A percentile compares a stretch with the other conserved stretches of the same genome.
These are phyloP conservation scores for Hyperoodon ampullatus DNA, from an alignment of 2,113 vertebrate species.

Conservation along the genomic window DNA sequence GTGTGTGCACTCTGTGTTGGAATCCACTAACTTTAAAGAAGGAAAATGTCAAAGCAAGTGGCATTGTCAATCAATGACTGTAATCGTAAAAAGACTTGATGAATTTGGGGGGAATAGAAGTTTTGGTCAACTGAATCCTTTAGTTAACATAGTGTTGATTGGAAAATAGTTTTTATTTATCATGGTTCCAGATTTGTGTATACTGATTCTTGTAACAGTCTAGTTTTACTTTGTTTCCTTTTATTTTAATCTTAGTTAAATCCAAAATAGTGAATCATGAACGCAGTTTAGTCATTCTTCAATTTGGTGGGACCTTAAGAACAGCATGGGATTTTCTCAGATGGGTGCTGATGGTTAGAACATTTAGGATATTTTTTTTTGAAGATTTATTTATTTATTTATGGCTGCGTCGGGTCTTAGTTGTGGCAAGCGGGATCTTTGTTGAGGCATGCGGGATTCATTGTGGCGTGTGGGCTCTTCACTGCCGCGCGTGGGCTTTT, in stretches of 20 bases:
- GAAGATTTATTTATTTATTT: too few relatives aligned
- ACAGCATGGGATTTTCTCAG: background rate
- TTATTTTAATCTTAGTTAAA: slow-evolving; percentile 27
- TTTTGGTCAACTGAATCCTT: background rate
- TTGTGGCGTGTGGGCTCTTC: too few relatives aligned
- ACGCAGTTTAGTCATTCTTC: slow-evolving; percentile 2
- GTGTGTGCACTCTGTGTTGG: background rate
- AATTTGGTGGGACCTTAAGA: slow-evolving; percentile 27
- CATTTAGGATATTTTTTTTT: background rate
- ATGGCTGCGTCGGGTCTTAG: too few relatives aligned
- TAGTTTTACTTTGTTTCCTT: slow-evolving; percentile 31
- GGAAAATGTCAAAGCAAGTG: background rate
- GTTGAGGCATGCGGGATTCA: too few relatives aligned
- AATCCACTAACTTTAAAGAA: background rate
- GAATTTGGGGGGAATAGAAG: background rate
- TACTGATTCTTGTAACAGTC: background rate
- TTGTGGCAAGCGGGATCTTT: too few relatives aligned
- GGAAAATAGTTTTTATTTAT: background rate
- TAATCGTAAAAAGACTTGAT: background rate
- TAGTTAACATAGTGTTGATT: background rate
- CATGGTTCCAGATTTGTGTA: background rate
- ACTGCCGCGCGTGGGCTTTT: too few relatives aligned
- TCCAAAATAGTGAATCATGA: slow-evolving; percentile 23
- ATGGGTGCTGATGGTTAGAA: background rate
- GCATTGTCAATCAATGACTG: background rate